Percentiles rank a stretch among this genome's conserved stretches.
These are phyloP conservation scores for Apostichopus japonicus DNA, from an alignment of 35 echinoderm and acorn worm genomes.

Conservation along the genomic window DNA sequence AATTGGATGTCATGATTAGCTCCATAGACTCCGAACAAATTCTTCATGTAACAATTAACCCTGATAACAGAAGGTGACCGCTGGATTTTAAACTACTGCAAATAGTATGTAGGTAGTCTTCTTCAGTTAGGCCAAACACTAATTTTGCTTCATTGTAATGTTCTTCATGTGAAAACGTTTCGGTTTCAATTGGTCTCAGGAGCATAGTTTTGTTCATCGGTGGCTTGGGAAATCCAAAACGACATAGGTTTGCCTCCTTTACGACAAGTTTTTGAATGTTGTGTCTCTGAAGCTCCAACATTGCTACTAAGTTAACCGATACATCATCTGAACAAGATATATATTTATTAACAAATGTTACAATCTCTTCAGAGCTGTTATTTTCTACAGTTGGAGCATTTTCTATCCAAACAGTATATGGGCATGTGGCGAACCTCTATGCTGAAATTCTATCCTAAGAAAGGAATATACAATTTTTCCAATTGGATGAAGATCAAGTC, in stretches of 20 bases:
- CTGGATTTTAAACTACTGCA: constrained; percentile 1
- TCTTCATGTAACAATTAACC: constrained; percentile 28
- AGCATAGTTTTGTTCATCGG: constrained; percentile 20
- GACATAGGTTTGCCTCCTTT: constrained; percentile 21
- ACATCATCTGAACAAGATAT: constrained; percentile 9
- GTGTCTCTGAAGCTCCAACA: constrained; percentile 44
- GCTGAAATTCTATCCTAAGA: constrained; percentile 46
- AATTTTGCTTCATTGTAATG: constrained; percentile 8
- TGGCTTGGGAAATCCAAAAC: constrained; percentile 45
- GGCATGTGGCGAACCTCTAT: constrained; percentile 41
- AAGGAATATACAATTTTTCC: constrained; percentile 21
- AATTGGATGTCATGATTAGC: constrained; percentile 28
- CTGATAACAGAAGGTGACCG: neutral
- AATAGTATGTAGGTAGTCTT: neutral
- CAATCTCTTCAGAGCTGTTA: neutral
- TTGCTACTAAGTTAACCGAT: neutral
- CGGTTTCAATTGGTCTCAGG: constrained; percentile 28
- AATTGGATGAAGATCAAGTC: neutral
- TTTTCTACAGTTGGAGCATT: neutral
- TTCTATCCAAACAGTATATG: constrained; percentile 47
- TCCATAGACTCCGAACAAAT: neutral
- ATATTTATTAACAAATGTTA: neutral
- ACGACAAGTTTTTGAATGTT: constrained; percentile 44
- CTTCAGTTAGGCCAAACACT: neutral
- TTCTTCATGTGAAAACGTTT: neutral